Conservation (phyloP, 2,797 vertebrate species). For the Hozukius guyotensis region DNA sequence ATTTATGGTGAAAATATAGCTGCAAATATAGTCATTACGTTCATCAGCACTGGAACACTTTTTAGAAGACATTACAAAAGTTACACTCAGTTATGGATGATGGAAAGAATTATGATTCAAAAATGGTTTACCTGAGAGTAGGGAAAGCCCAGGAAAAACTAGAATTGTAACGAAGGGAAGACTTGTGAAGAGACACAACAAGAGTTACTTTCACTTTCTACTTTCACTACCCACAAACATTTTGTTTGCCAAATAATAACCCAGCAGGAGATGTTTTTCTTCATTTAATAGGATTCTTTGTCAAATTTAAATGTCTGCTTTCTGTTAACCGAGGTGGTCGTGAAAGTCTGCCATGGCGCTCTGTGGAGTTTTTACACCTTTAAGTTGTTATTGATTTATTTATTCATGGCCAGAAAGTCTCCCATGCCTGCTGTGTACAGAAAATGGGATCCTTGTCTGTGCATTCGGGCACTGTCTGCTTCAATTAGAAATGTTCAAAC, state of each 20-base stretch:
- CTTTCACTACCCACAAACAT: background rate
- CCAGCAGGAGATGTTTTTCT: slow-evolving; percentile 4
- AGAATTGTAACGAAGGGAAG: slow-evolving; percentile 5
- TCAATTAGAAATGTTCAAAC: slow-evolving; percentile 79
- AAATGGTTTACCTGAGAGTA: background rate
- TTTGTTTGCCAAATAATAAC: slow-evolving; percentile 23
- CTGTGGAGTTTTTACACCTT: slow-evolving; percentile 52
- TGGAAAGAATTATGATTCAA: slow-evolving; percentile 11
- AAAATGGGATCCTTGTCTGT: slow-evolving; percentile 73
- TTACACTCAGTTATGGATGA: background rate
- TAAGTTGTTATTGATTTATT: slow-evolving; percentile 68
- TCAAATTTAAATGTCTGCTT: slow-evolving; percentile 46
- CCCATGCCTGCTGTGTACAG: slow-evolving; percentile 50
- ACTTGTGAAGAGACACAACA: slow-evolving; percentile 15
- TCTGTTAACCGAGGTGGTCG: slow-evolving; percentile 15
- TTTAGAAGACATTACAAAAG: background rate
- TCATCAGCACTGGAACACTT: background rate
- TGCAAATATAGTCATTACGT: background rate
- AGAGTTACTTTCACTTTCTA: background rate
- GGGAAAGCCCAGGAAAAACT: slow-evolving; percentile 12
- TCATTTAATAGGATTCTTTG: slow-evolving; percentile 10
- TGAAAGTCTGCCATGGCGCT: slow-evolving; percentile 31
- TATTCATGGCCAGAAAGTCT: slow-evolving; percentile 51
- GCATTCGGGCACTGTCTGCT: slow-evolving; percentile 70
- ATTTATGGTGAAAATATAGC: background rate